Base-by-base conservation (phyloP, 2,888 invertebrate genomes). In the Mantis religiosa region DNA sequence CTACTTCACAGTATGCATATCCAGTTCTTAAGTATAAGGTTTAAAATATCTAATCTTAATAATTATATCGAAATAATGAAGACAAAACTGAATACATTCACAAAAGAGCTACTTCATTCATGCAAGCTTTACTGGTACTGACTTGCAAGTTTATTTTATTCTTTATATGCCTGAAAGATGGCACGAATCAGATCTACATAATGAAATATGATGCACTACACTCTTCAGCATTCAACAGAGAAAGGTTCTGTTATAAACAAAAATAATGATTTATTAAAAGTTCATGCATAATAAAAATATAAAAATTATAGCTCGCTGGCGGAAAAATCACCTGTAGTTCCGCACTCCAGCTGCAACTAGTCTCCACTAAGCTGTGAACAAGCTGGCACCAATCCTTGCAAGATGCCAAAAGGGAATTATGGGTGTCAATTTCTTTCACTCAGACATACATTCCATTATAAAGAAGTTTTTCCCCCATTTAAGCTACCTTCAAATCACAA, bases 351-450 rank as follows among this genome's bases (percentile, higher is more conserved):
- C 96, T 96, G 95, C 96, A 96, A 94, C 96, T 96, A 92, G 96
- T 96, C 94, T 97, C 97, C 95, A 97, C 96, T 94, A 97, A 96
- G 94, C 96, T 96, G 95, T 97, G 96, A 94, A 97, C 96, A 95
- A 97, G 94, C 95, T 97, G 96, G 95, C 96, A 96, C 97, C 97
- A 97, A 95, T 97, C 97, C 97, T 97, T 94, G 92, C 88, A 90
- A 86, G 89, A 89, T 89, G 90, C 89, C 90, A 90, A 90, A 90
- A 90, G 90, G 90, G 90, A 90, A 90, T 89, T 89, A 90, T 87
- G 81, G 85, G 83, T 84, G 83, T 89, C 87, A 89, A 89, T 89
- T 87, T 89, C 84, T 84, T 86, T 85, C 15, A 71, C 86, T 87
- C 41, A 27, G 82, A 54, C 27, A 84, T 71, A 88, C 41, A 41